phyloP scores from a whole-genome alignment of 37 sponge, comb jelly and placozoan genomes.

The Geodia barretti region DNA sequence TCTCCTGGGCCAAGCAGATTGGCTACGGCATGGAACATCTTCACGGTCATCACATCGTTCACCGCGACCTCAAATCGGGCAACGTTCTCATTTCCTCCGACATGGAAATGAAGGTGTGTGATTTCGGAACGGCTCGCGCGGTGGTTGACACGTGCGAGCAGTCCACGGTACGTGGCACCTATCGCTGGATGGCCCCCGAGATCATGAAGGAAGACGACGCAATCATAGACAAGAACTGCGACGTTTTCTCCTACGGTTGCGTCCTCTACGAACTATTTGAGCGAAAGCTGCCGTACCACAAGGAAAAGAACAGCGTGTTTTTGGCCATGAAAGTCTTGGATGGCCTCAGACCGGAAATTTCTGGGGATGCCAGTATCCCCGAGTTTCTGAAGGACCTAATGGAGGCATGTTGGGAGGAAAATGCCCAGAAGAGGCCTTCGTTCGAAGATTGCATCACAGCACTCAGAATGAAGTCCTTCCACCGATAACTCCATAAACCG shows the following conservation, averaged over 20 bases:
- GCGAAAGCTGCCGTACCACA: background rate
- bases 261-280: background rate
- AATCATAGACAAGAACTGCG: background rate
- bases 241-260: background rate
- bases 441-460: background rate
- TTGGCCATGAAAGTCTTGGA: background rate
- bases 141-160: background rate
- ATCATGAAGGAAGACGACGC: background rate
- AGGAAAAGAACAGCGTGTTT: background rate
- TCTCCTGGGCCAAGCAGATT: background rate
- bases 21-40: background rate
- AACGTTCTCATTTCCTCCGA: background rate
- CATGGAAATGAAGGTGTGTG: background rate
- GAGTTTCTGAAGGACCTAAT: background rate
- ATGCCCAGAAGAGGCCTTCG: background rate
- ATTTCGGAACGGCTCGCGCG: background rate
- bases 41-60: background rate
- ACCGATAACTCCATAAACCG: background rate
- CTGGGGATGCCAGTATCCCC: background rate
- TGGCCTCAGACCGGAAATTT: background rate
- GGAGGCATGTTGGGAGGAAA: background rate
- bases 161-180: background rate
- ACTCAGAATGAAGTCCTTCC: background rate
- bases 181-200: background rate
- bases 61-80: background rate